Evolutionary conservation across 2,888 invertebrate genomes (phyloP).

Genomic region (Ligdia adustata): DNA sequence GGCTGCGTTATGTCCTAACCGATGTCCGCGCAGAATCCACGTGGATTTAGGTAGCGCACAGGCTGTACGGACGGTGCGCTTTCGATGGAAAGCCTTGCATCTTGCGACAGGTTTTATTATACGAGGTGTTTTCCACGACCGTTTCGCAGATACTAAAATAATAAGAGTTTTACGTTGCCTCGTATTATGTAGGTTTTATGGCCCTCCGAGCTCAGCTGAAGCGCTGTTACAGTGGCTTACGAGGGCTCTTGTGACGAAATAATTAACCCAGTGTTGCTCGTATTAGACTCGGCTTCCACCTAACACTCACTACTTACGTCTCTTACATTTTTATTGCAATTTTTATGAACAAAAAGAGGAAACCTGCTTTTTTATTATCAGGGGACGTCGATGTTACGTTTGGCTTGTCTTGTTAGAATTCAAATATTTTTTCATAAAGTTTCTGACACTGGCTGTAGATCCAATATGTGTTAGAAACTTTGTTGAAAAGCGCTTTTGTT

Average conservation of each 20-base stretch:
- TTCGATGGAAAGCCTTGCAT: conserved; percentile 60
- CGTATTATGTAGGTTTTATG: conserved; percentile 81
- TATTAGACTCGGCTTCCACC: conserved; percentile 66
- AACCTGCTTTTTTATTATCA: conserved; percentile 5
- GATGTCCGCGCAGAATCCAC: conserved; percentile 77
- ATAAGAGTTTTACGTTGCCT: conserved; percentile 80
- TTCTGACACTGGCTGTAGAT: conserved; percentile 1
- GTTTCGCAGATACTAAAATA: conserved; percentile 83
- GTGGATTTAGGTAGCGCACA: conserved; percentile 73
- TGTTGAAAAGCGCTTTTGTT: conserved; percentile 9
- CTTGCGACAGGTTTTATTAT: conserved; percentile 76
- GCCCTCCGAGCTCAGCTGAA: conserved; percentile 70
- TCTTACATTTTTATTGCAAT: conserved; percentile 56
- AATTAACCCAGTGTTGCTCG: conserved; percentile 77
- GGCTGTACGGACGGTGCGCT: conserved; percentile 52
- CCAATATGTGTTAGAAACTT: conserved; percentile 10
- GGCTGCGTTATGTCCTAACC: conserved; percentile 72
- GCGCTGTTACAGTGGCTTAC: conserved; percentile 79
- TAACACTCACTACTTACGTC: conserved; percentile 57
- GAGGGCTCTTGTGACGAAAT: conserved; percentile 79
- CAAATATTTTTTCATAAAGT: not conserved
- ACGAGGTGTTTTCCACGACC: conserved; percentile 78
- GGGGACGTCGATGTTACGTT: not conserved
- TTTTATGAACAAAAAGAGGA: conserved; percentile 27
- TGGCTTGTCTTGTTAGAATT: conserved; percentile 3